These are phyloP conservation scores for Regulus satrapa DNA, from an alignment of 2,113 vertebrate species.

Conservation along the genomic window DNA sequence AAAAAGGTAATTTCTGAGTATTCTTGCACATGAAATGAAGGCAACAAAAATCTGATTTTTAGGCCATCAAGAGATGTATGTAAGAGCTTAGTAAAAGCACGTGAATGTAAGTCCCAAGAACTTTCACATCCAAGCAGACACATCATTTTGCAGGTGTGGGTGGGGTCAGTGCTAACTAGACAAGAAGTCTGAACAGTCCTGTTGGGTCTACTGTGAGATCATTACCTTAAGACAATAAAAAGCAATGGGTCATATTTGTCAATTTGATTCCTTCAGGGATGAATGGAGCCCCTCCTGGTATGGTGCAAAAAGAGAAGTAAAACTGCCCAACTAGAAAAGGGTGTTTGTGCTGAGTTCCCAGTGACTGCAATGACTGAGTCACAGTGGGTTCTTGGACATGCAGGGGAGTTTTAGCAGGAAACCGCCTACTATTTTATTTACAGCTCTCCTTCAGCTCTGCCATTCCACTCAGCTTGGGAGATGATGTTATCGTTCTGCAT, in stretches of 20 bases:
- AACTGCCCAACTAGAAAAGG: slow-evolving; percentile 10
- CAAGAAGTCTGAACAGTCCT: neutral
- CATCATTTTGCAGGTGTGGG: neutral
- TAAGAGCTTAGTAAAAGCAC: neutral
- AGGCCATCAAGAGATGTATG: neutral
- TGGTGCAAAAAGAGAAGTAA: slow-evolving; percentile 36
- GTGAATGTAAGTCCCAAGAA: neutral
- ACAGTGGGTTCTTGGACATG: slow-evolving; percentile 43
- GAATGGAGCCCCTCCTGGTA: neutral
- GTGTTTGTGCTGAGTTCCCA: slow-evolving; percentile 24
- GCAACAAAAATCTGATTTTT: neutral
- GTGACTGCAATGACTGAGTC: slow-evolving; percentile 39
- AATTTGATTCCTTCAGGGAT: neutral
- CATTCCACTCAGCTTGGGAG: slow-evolving; percentile 31
- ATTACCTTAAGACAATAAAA: neutral
- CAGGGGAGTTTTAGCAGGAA: slow-evolving; percentile 65
- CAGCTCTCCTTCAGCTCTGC: slow-evolving; percentile 27
- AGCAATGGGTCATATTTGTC: neutral
- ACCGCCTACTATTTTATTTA: slow-evolving; percentile 53
- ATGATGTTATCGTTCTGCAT: slow-evolving; percentile 41
- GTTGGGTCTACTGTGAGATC: neutral
- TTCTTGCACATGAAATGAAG: neutral
- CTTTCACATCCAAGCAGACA: neutral
- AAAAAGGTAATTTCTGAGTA: neutral
- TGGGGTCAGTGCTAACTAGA: neutral